Evolutionary conservation across 1,140 invertebrate genomes (phyloP), one percentile per base, ranked within the genome.

Genomic region (Orchesella cincta): DNA sequence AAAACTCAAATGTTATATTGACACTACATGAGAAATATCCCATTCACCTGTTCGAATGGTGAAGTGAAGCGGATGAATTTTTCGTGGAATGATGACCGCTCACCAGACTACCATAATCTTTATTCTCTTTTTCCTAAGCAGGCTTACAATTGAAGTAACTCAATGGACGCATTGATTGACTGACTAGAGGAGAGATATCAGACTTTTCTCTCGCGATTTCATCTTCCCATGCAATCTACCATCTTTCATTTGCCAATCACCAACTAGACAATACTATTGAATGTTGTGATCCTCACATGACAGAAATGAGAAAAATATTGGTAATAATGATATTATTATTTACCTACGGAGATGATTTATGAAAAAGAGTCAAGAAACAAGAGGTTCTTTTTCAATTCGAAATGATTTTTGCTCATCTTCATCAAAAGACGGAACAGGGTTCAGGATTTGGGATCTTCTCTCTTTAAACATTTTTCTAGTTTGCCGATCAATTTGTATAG

Each of bases 221-320:
- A 8, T 46, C 39, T 46, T 5, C 39, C 39, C n/a, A n/a, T n/a
- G n/a, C n/a, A n/a, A n/a, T n/a, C n/a, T n/a, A 46, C 18, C 39
- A 5, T 46, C 39, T 8, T 46, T 18, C 39, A 8, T 5, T 46
- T 46, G 39, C 39, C 39, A 46, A 46, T 14, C 8, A 67, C 8
- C 33, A 5, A 29, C 62, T 12, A 67, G 33, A 67, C 62, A 67
- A 67, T 67, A n/a, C n/a, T 67, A 67, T 67, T 67, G 62, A 33
- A 3, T 67, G 62, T 31, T 67, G 62, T 67, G 62, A 67, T 67
- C 28, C n/a, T 8, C 29, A 67, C 8, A 26, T 67, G 62, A 67
- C 62, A 67, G 12, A 12, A 33, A 3, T 14, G 26, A 67, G 8
- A 33, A 29, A 33, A 67, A 29, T 31, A 67, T 29, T 33, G 3